Evolutionary conservation across 1,140 invertebrate genomes (phyloP).

Genomic region (Drosophila equinoxialis): DNA sequence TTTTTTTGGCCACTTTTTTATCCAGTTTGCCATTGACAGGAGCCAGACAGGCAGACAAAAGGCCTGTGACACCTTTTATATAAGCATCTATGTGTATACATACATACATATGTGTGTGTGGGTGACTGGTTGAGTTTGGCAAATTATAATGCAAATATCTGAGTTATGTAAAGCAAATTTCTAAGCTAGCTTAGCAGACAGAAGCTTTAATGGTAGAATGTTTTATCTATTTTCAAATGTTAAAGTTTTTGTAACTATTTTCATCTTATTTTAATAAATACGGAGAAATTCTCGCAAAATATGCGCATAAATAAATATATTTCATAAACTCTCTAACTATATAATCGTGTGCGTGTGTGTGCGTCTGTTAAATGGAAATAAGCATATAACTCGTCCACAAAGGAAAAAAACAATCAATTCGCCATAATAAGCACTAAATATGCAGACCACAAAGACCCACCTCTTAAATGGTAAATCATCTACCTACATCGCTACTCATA

Average conservation of each 20-base stretch:
- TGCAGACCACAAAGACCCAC: constrained; percentile 53
- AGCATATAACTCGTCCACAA: constrained; percentile 47
- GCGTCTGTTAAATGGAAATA: constrained; percentile 35
- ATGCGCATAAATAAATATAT: constrained; percentile 45
- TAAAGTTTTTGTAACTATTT: neutral
- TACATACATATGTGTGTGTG: neutral
- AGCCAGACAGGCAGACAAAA: constrained; percentile 66
- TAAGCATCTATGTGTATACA: neutral
- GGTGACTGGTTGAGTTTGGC: constrained; percentile 11
- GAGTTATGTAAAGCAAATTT: constrained; percentile 16
- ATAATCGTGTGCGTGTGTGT: no score
- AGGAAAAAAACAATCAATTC: constrained; percentile 67
- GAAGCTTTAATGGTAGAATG: neutral
- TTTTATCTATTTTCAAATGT: neutral
- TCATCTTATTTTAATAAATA: constrained; percentile 17
- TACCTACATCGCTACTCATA: constrained; percentile 38
- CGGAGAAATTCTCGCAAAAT: constrained; percentile 12
- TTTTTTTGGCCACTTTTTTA: constrained; percentile 69
- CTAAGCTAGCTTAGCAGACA: neutral
- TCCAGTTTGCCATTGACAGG: constrained; percentile 70
- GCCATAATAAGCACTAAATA: constrained; percentile 81
- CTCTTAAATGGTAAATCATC: constrained; percentile 43
- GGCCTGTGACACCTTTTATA: constrained; percentile 73
- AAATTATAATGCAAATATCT: constrained; percentile 73
- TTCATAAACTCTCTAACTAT: neutral